Base-by-base conservation (phyloP, 1,140 invertebrate species). In the Papilio polyxenes region DNA sequence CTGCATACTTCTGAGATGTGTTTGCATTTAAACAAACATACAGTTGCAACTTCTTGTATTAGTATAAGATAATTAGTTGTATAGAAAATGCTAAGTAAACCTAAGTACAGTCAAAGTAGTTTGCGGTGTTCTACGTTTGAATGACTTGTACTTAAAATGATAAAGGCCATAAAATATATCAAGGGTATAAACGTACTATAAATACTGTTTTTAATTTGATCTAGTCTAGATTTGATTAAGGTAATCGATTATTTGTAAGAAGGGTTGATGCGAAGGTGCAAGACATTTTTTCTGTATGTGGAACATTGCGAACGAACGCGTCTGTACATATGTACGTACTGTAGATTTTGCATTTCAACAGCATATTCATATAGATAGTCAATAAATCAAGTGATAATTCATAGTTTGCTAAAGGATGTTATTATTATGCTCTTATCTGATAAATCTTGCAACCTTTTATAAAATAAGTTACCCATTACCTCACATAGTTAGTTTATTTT, bases 321-420 rank as follows among this genome's bases (percentile, higher is more conserved):
- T 15, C 51, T 53, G 51, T 59, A 59, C 56, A 59, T 17, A 11
- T 3, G 11, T n/a, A 56, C 17, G 17, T 17, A n/a, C 17, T 59
- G 2, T 20, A n/a, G 23, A 65, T 31, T 65, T 31, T 13, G 9
- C 5, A 31, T 65, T 65, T 31, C 23, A 3, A 17, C 10, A 11
- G 6, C 56, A n/a, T 65, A 65, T 65, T 65, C 8, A 65, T 13
- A 65, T 31, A 20, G 56, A 23, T 13, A 65, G 62, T 11, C 10
- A 72, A 40, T 75, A 49, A 75, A 75, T 75, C n/a, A 75, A 10
- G 49, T n/a, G 40, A 48, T 48, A 75, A 44, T 75, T 23, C 20
- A 49, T 44, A 37, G 11, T 75, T 75, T 65, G 23, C 23, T 72
- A 15, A 15, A 40, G 31, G 65, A 72, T 72, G 7, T 40, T 15